phyloP scores from a whole-genome alignment of 2,888 invertebrate genomes.

The Mesorhabditis belari region DNA sequence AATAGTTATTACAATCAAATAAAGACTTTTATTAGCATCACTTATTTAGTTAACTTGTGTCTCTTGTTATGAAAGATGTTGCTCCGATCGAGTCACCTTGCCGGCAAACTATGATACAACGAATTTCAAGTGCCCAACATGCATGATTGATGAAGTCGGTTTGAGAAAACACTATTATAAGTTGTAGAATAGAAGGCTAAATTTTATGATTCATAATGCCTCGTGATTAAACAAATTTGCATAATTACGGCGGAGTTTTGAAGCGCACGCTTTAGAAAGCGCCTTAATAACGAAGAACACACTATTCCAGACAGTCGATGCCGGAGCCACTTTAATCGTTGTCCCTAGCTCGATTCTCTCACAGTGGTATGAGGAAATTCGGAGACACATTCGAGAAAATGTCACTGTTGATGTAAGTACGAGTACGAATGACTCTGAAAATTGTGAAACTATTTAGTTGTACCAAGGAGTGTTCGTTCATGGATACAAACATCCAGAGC shows the following conservation, averaged over 20 bases:
- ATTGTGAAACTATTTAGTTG: conserved; percentile 12
- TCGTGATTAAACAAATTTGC: background rate
- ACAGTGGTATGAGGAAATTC: conserved; percentile 69
- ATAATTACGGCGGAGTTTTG: background rate
- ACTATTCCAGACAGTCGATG: conserved; percentile 30
- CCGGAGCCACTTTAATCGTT: conserved; percentile 68
- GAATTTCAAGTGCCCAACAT: conserved; percentile 12
- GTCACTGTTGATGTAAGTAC: conserved; percentile 28
- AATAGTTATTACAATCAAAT: no score
- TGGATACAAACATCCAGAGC: conserved; percentile 42
- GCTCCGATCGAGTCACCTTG: conserved; percentile 6
- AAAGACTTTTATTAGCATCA: background rate
- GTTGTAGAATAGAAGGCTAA: no score
- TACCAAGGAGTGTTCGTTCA: conserved; percentile 23
- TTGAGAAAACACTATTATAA: no score
- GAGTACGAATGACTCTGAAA: background rate
- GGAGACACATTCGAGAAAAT: conserved; percentile 42
- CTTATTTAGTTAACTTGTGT: background rate
- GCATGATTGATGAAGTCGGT: conserved; percentile 2
- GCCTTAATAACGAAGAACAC: conserved; percentile 1
- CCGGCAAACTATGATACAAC: conserved; percentile 2
- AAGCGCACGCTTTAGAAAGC: no score
- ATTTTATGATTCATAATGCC: background rate
- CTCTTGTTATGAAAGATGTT: conserved; percentile 3
- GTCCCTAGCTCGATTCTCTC: conserved; percentile 65